These are phyloP conservation scores for Melinaea menophilus DNA, from an alignment of 2,888 invertebrate species.

Conservation along the genomic window DNA sequence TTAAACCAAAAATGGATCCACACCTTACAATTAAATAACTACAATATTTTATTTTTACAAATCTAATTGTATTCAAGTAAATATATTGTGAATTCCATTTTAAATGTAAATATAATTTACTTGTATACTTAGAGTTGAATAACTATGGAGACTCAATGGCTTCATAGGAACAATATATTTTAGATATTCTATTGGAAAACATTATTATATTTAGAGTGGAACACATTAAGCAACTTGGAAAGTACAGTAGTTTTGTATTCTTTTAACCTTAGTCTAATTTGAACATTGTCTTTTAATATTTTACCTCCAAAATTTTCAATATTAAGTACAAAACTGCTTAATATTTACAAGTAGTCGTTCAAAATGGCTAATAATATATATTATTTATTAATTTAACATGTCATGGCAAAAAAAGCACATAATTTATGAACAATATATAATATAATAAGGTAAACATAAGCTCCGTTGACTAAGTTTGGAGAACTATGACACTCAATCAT, in stretches of 20 bases:
- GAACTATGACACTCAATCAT: slow-evolving; percentile 52
- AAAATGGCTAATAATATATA: not conserved
- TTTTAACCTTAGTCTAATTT: slow-evolving; percentile 22
- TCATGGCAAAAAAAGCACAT: not conserved
- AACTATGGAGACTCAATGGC: too few species aligned
- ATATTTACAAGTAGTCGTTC: not conserved
- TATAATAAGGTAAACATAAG: not conserved
- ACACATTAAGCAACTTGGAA: too few species aligned
- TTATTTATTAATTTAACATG: not conserved
- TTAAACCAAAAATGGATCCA: too few species aligned
- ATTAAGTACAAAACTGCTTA: not conserved
- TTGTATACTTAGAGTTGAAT: too few species aligned
- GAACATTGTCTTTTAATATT: slow-evolving; percentile 18
- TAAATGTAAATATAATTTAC: too few species aligned
- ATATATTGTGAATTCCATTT: too few species aligned
- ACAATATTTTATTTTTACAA: too few species aligned
- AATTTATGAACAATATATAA: not conserved
- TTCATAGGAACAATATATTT: too few species aligned
- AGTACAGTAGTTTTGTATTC: not conserved
- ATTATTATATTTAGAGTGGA: too few species aligned
- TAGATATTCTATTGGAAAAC: too few species aligned
- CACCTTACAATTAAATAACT: too few species aligned
- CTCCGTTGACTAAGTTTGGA: not conserved
- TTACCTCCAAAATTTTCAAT: not conserved
- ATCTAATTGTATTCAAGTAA: too few species aligned